Conservation (phyloP, 2,888 invertebrate genomes). For the Epinotia brunnichana region DNA sequence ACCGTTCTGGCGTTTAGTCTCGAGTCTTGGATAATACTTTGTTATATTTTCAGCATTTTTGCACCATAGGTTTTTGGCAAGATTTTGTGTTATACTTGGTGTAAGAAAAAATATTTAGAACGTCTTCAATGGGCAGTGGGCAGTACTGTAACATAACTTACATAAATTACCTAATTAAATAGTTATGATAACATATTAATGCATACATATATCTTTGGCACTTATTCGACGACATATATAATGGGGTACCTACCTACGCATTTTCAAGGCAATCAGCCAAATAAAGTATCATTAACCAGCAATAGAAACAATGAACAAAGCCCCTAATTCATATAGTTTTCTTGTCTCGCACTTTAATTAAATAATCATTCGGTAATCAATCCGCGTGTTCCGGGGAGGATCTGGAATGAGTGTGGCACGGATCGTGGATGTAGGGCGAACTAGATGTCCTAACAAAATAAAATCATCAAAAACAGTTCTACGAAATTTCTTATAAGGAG, state of each 20-base stretch:
- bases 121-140: no score
- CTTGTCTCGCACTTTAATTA: conserved; percentile 55
- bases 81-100: background rate
- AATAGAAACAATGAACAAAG: conserved; percentile 44
- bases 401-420: background rate
- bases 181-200: no score
- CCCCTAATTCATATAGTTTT: conserved; percentile 48
- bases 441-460: conserved; percentile 8
- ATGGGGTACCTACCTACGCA: background rate
- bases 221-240: no score
- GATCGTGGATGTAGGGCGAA: conserved; percentile 10
- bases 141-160: no score
- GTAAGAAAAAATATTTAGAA: no score
- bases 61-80: background rate
- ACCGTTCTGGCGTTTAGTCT: background rate
- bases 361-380: conserved; percentile 63
- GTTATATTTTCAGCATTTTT: background rate
- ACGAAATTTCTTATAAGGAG: background rate
- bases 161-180: no score
- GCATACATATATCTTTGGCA: no score
- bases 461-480: no score
- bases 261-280: background rate
- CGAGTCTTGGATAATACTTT: background rate
- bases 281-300: background rate
- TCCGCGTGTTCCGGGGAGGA: conserved; percentile 49